Conservation (phyloP, 2,888 invertebrate genomes). For the Diarsia rubi region DNA sequence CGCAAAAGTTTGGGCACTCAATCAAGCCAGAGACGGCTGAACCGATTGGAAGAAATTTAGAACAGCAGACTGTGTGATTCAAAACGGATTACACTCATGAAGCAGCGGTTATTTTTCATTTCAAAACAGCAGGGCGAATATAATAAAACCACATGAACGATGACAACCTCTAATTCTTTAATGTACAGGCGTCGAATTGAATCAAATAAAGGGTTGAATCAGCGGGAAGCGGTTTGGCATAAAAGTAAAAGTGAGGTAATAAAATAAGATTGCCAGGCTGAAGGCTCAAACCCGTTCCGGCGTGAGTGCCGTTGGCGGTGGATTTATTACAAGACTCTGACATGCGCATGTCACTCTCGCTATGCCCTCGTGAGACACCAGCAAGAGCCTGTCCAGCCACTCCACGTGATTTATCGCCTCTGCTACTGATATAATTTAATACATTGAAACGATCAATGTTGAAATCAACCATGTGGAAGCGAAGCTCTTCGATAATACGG, state of each 20-base stretch:
- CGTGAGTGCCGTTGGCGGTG: conserved; percentile 70
- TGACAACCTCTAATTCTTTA: conserved; percentile 11
- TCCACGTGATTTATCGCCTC: conserved; percentile 35
- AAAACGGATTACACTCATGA: not conserved
- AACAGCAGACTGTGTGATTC: not conserved
- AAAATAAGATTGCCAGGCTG: conserved; percentile 80
- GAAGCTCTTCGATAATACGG: not conserved
- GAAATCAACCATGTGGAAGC: not conserved
- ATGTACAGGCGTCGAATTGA: conserved; percentile 26
- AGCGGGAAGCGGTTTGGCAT: conserved; percentile 70
- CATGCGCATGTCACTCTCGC: conserved; percentile 72
- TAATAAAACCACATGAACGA: conserved; percentile 24
- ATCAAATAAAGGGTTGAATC: conserved; percentile 53
- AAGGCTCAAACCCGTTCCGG: conserved; percentile 75
- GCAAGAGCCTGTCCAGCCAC: conserved; percentile 57
- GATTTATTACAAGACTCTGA: conserved; percentile 78
- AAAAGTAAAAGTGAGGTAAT: conserved; percentile 87
- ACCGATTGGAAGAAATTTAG: not conserved
- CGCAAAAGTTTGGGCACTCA: conserved; percentile 23
- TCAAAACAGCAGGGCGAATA: conserved; percentile 9
- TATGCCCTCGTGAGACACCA: conserved; percentile 60
- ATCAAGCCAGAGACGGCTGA: not conserved
- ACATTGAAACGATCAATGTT: not conserved
- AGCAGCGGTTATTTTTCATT: not conserved
- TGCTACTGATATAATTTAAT: conserved; percentile 19